Base-by-base conservation (phyloP, 2,797 vertebrate genomes). In the Sebastes miniatus region DNA sequence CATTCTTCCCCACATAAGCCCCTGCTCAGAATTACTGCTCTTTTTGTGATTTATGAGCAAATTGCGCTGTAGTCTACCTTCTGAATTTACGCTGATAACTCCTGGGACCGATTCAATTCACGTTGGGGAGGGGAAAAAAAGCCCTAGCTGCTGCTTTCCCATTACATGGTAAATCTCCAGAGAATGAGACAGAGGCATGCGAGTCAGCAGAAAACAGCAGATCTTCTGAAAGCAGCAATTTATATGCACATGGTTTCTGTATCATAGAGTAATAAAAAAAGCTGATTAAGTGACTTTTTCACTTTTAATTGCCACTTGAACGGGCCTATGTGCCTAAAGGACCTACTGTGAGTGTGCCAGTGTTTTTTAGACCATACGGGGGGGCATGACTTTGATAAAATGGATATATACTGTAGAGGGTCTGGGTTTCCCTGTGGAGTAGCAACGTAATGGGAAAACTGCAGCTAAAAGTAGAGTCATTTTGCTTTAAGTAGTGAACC, bases 291-390 rank as follows among this genome's bases (percentile, higher is more conserved):
- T 84, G 77, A 80, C 64, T 85, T 88, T 83, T 79, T 69, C 18
- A n/a, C 54, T 89, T 88, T 90, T 92, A 92, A 92, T 93, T 93
- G 83, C 74, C 79, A 79, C 78, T 87, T 86, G 61, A 86, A 85
- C 52, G 12, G 25, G 66, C 18, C 27, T 59, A 8, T 34, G 25
- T 52, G 74, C 72, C 87, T 85, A n/a, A 52, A 77, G 79, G 67
- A 74, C 70, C 56, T n/a, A 16, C 72, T 69, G 57, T 81, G 76
- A 8, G 31, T 32, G 29, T 85, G 50, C 4, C 32, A 58, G 4
- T 68, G 56, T 85, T 75, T 66, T 73, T 74, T 25, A 39, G 10
- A 71, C 25, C 82, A 79, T 64, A 77, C 64, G 80, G 66, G 72
- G 57, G 71, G n/a, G 62, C 65, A 62, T 70, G 68, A 62, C 64